Conservation (phyloP, 92 coral and sea anemone genomes). For the Heliopora coerulea region DNA sequence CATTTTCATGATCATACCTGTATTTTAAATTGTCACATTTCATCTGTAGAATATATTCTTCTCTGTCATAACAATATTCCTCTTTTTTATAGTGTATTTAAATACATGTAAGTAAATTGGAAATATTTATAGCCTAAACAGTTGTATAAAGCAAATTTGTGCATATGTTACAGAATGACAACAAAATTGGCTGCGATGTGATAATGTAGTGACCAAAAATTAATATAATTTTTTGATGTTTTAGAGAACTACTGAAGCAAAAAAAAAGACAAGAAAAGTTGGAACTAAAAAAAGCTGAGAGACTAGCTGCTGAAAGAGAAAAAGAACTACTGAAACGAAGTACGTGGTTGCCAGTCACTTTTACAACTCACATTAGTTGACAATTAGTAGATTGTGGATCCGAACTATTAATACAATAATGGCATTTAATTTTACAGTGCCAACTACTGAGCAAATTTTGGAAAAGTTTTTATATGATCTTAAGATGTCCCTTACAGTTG, state of each 20-base stretch:
- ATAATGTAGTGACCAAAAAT: too few relatives aligned
- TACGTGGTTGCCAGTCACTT: too few relatives aligned
- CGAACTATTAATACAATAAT: too few relatives aligned
- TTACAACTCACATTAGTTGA: too few relatives aligned
- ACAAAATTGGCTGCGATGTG: too few relatives aligned
- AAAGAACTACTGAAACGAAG: conserved; percentile 47
- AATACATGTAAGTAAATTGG: too few relatives aligned
- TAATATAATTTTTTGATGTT: background rate
- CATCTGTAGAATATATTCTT: background rate
- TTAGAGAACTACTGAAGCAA: conserved; percentile 73
- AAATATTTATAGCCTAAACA: too few relatives aligned
- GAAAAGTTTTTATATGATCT: conserved; percentile 75
- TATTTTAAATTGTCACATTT: too few relatives aligned
- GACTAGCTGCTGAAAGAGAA: conserved; percentile 64
- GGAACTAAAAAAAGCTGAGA: conserved; percentile 69
- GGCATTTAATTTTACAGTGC: conserved; percentile 43
- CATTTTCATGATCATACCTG: too few relatives aligned
- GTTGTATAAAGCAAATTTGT: too few relatives aligned
- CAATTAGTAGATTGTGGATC: too few relatives aligned
- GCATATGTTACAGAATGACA: too few relatives aligned
- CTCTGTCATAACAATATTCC: background rate
- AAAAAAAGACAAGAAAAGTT: conserved; percentile 80
- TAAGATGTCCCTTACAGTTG: conserved; percentile 86
- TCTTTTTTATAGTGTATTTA: background rate
- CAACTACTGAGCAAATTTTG: conserved; percentile 77